These are phyloP conservation scores for Drosophila fuyamai DNA, from an alignment of 1,140 invertebrate species.

Conservation along the genomic window DNA sequence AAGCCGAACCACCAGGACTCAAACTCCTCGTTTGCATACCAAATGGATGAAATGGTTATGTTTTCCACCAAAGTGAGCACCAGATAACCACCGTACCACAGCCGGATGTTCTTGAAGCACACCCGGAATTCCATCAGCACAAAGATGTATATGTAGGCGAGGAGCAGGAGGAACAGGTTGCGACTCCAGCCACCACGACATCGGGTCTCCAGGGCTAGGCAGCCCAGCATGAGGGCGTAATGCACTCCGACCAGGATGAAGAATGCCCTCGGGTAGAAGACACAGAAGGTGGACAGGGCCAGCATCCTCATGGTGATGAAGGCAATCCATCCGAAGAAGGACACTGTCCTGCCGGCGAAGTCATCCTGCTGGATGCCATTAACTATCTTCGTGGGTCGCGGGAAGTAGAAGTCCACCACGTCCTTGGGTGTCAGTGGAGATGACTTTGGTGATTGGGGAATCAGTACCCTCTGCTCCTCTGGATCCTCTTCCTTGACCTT, in stretches of 20 bases:
- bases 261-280: slow-evolving; percentile 88
- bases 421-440: slow-evolving; percentile 69
- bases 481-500: slow-evolving; percentile 48
- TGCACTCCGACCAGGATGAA: slow-evolving; percentile 86
- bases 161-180: slow-evolving; percentile 87
- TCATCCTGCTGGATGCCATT: slow-evolving; percentile 89
- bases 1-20: slow-evolving; percentile 87
- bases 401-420: slow-evolving; percentile 83
- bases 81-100: slow-evolving; percentile 89
- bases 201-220: slow-evolving; percentile 87
- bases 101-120: slow-evolving; percentile 89
- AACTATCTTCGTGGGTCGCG: slow-evolving; percentile 75
- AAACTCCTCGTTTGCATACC: slow-evolving; percentile 87
- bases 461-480: slow-evolving; percentile 43
- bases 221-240: slow-evolving; percentile 87
- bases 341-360: slow-evolving; percentile 87
- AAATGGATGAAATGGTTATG: slow-evolving; percentile 87
- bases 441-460: slow-evolving; percentile 27
- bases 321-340: slow-evolving; percentile 90
- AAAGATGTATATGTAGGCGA: slow-evolving; percentile 90
- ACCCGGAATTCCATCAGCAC: slow-evolving; percentile 91
- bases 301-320: slow-evolving; percentile 89
- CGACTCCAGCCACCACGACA: slow-evolving; percentile 86
- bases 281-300: slow-evolving; percentile 89
- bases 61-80: slow-evolving; percentile 88